A percentile compares a stretch with the other conserved stretches of the same genome.
Conservation (phyloP, 2,797 vertebrate genomes). For the Crotalus adamanteus region DNA sequence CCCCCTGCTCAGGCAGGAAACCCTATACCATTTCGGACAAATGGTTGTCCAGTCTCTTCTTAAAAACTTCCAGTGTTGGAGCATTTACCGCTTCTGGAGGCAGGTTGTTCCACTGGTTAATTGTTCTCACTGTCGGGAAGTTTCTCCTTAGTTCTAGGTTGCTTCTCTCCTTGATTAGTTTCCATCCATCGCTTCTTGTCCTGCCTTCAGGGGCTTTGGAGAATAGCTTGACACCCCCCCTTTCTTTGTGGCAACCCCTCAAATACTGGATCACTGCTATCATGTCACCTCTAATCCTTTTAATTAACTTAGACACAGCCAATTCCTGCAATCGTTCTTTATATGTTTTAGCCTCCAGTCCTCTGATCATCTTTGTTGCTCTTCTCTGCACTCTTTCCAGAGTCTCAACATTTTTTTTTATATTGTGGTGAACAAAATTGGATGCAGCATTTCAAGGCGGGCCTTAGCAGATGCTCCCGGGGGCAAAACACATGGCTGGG, state of each 20-base stretch:
- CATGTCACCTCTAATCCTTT: background rate
- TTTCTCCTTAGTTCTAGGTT: background rate
- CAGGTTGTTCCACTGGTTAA: background rate
- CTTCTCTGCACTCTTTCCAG: background rate
- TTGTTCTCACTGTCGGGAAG: background rate
- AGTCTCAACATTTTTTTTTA: background rate
- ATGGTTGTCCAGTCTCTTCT: background rate
- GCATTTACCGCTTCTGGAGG: background rate
- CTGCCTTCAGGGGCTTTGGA: background rate
- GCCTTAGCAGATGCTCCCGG: background rate
- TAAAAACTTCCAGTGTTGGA: background rate
- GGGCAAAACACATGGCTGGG: background rate
- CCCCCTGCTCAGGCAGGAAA: background rate
- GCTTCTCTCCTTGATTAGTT: background rate
- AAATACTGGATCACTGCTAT: background rate
- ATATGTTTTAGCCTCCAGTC: background rate
- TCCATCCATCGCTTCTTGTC: background rate
- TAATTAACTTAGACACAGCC: background rate
- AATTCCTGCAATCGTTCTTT: background rate
- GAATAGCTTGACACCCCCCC: background rate
- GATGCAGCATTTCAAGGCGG: background rate
- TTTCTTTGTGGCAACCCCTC: background rate
- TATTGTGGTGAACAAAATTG: background rate
- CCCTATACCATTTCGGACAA: background rate
- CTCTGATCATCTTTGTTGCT: background rate